Conservation (phyloP, 2,113 vertebrate species). For the Hucho hucho region DNA sequence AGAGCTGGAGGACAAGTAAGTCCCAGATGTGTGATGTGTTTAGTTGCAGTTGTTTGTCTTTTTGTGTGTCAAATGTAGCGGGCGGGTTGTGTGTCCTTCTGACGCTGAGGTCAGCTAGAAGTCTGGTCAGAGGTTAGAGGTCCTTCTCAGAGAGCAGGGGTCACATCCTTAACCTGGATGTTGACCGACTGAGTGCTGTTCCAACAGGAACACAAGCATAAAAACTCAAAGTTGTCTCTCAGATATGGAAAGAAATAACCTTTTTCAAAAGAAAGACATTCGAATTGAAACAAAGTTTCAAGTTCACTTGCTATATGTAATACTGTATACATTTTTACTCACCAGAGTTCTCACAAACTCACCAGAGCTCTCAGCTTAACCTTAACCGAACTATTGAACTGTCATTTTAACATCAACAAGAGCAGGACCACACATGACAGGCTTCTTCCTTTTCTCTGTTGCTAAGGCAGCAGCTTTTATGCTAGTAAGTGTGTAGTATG, state of each 20-base stretch:
- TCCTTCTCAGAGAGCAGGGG: neutral
- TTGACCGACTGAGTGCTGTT: slow-evolving; percentile 7
- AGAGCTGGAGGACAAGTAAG: slow-evolving; percentile 19
- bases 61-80: slow-evolving; percentile 10
- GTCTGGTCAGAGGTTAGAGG: slow-evolving; percentile 11
- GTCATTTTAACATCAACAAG: slow-evolving; percentile 9
- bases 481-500: slow-evolving; percentile 59
- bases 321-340: no score
- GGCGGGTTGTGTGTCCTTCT: slow-evolving; percentile 10
- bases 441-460: slow-evolving; percentile 13
- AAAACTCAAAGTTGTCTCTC: no score
- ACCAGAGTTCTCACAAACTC: no score
- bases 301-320: no score
- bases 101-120: slow-evolving; percentile 44
- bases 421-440: slow-evolving; percentile 57
- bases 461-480: slow-evolving; percentile 39
- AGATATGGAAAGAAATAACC: no score
- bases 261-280: no score
- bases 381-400: slow-evolving; percentile 12
- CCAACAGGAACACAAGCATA: slow-evolving; percentile 2
- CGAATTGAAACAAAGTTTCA: no score
- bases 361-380: no score
- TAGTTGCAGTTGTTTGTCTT: neutral
- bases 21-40: slow-evolving; percentile 48
- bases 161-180: slow-evolving; percentile 13